phyloP scores from a whole-genome alignment of 2,888 invertebrate species.

The Galeruca laticollis region DNA sequence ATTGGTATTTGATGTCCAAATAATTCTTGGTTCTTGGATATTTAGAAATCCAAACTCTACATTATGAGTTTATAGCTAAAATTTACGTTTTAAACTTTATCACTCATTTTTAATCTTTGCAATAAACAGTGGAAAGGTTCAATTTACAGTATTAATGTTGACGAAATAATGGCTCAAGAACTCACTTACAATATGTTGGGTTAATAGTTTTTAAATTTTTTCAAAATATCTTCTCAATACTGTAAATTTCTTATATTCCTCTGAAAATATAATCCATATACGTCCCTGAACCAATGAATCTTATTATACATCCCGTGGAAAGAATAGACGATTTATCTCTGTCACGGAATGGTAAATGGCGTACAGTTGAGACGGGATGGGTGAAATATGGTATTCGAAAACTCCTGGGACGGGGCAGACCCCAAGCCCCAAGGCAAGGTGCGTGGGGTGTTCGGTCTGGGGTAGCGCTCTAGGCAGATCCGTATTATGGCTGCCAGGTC shows the following conservation, averaged over 20 bases:
- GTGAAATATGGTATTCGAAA: conserved; percentile 54
- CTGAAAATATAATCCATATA: neutral
- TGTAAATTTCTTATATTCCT: neutral
- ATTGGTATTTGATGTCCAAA: no score
- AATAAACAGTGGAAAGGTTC: no score
- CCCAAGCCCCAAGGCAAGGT: conserved; percentile 47
- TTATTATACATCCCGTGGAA: conserved; percentile 50
- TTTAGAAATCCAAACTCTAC: no score
- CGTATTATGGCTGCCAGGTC: conserved; percentile 61
- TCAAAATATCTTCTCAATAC: no score
- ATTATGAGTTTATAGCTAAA: no score
- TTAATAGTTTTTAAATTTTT: no score
- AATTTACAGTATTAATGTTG: no score
- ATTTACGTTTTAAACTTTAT: no score
- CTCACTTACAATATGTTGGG: no score
- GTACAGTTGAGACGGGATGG: conserved; percentile 49
- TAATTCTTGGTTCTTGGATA: no score
- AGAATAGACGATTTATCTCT: conserved; percentile 56
- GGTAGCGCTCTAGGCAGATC: conserved; percentile 55
- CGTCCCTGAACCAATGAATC: conserved; percentile 46
- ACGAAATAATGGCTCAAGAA: no score
- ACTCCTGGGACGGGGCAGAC: conserved; percentile 54
- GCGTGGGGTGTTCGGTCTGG: conserved; percentile 50
- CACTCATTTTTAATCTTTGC: no score
- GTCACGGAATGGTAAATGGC: conserved; percentile 52